Evolutionary conservation across 1,140 invertebrate species (phyloP).

Genomic region (Psix sp.): DNA sequence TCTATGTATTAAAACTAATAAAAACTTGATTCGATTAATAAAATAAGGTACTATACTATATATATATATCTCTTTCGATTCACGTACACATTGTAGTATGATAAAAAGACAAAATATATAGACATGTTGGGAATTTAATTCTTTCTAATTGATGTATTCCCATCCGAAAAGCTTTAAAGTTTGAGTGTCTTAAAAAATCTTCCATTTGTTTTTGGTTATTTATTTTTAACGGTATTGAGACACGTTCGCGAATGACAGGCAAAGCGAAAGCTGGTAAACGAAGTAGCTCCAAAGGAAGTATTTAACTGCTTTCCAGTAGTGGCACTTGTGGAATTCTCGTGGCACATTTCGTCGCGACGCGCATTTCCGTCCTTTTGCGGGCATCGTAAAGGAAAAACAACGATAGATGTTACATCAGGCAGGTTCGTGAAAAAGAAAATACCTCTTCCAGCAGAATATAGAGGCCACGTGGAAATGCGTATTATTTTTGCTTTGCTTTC

Average conservation of each 20-base stretch:
- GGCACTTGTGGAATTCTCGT: conserved; percentile 31
- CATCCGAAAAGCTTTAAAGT: too few relatives aligned
- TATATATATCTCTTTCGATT: too few relatives aligned
- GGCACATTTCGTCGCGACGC: conserved; percentile 21
- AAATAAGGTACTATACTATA: too few relatives aligned
- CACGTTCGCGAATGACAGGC: conserved; percentile 50
- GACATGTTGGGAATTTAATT: too few relatives aligned
- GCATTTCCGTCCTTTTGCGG: conserved; percentile 11
- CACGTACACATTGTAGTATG: too few relatives aligned
- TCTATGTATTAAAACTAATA: too few relatives aligned
- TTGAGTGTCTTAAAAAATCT: too few relatives aligned
- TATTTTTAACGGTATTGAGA: conserved; percentile 39
- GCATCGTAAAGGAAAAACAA: conserved; percentile 20
- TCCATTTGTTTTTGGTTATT: background rate
- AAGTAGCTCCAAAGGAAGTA: conserved; percentile 60
- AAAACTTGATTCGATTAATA: too few relatives aligned
- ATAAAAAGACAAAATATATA: too few relatives aligned
- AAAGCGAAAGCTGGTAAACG: conserved; percentile 60
- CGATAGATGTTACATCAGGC: conserved; percentile 18
- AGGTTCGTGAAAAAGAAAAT: conserved; percentile 33
- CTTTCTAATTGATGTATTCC: too few relatives aligned
- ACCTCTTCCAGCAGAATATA: conserved; percentile 13
- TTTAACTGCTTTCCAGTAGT: conserved; percentile 55
- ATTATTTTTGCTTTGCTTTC: conserved; percentile 8
- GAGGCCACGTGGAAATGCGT: conserved; percentile 17